phyloP scores from a whole-genome alignment of 1,140 invertebrate genomes.

The Macrobrachium nipponense region DNA sequence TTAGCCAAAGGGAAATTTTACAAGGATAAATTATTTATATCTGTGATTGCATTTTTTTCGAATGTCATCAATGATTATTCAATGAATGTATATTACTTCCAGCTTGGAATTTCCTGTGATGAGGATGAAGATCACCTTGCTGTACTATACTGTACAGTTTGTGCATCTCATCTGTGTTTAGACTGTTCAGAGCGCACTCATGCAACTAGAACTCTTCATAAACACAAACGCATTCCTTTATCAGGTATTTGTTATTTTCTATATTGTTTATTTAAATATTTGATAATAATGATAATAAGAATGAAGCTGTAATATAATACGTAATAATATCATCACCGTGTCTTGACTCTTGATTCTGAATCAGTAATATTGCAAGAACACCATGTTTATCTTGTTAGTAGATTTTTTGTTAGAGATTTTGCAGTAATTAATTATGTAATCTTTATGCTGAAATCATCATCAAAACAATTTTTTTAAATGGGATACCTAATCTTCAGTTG shows the following conservation, averaged over 20 bases:
- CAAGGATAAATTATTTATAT: not conserved
- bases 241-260: constrained; percentile 66
- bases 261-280: not conserved
- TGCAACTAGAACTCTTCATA: constrained; percentile 72
- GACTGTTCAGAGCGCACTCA: constrained; percentile 74
- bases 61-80: not conserved
- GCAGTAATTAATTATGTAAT: too few relatives aligned
- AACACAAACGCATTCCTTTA: constrained; percentile 74
- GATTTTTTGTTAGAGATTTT: too few relatives aligned
- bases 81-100: constrained; percentile 49
- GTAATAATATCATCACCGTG: too few relatives aligned
- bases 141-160: constrained; percentile 75
- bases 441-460: too few relatives aligned
- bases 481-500: too few relatives aligned
- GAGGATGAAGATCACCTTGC: constrained; percentile 75
- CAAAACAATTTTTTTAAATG: too few relatives aligned
- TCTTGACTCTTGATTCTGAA: too few relatives aligned
- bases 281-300: too few relatives aligned
- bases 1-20: too few relatives aligned
- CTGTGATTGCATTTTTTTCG: not conserved
- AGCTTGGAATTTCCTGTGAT: constrained; percentile 73
- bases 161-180: constrained; percentile 74
- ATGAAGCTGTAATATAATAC: too few relatives aligned
- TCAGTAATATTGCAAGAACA: too few relatives aligned
- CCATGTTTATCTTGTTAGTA: too few relatives aligned